Conservation (phyloP, 2,113 vertebrate species). For the Brachyhypopomus occidentalis region DNA sequence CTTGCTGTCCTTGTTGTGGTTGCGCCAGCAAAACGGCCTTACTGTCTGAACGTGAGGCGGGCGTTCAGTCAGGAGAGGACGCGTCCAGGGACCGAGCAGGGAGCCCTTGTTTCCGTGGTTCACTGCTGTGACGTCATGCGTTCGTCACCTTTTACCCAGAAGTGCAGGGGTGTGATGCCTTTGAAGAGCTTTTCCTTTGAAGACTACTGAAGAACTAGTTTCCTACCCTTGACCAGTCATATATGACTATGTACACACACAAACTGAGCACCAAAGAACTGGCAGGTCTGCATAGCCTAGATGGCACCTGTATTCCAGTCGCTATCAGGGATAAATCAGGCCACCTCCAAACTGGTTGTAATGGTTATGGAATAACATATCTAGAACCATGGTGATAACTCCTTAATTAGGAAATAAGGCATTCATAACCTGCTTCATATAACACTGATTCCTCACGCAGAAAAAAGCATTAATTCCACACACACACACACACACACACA, state of each 20-base stretch:
- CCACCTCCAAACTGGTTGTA: neutral
- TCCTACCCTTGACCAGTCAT: slow-evolving; percentile 28
- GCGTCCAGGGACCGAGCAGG: neutral
- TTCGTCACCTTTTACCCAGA: slow-evolving; percentile 46
- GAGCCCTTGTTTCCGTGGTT: slow-evolving; percentile 15
- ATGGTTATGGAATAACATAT: too few relatives aligned
- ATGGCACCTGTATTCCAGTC: neutral
- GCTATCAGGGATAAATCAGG: neutral
- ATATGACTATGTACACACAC: slow-evolving; percentile 8
- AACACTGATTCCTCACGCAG: too few relatives aligned
- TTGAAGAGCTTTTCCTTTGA: slow-evolving; percentile 44
- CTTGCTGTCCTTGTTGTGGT: too few relatives aligned
- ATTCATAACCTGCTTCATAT: too few relatives aligned
- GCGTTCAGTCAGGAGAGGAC: neutral
- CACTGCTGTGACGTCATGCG: slow-evolving; percentile 1
- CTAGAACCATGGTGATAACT: too few relatives aligned
- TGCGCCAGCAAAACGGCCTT: too few relatives aligned
- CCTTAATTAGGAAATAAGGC: too few relatives aligned
- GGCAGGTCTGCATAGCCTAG: neutral
- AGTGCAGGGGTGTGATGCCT: slow-evolving; percentile 31
- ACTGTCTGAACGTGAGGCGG: too few relatives aligned
- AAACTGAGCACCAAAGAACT: neutral
- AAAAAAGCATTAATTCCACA: too few relatives aligned
- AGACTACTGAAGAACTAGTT: slow-evolving; percentile 1
- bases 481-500: neutral